Evolutionary conservation across 2,113 vertebrate species (phyloP).

Genomic region (Megalops atlanticus): DNA sequence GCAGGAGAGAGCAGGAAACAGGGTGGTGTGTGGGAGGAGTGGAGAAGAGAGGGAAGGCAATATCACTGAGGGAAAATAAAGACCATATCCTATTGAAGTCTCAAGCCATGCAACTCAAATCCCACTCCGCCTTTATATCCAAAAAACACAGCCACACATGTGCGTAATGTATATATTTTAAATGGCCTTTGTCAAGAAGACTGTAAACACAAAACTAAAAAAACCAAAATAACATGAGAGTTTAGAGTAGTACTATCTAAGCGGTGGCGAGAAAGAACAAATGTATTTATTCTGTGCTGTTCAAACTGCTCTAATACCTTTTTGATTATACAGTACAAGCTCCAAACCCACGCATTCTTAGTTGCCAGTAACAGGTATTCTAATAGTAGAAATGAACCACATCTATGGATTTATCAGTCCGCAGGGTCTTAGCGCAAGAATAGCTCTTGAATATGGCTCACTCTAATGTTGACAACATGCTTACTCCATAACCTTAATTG

Average conservation of each 20-base stretch:
- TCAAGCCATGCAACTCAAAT: conserved; percentile 20
- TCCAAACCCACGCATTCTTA: conserved; percentile 1
- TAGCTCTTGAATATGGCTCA: not conserved
- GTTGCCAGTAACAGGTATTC: not conserved
- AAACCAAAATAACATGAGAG: not conserved
- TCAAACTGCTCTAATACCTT: conserved; percentile 7
- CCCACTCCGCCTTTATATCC: not conserved
- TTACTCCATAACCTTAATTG: not conserved
- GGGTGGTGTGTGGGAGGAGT: not conserved
- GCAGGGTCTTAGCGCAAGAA: not conserved
- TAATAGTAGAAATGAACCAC: not conserved
- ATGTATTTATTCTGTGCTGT: conserved; percentile 22
- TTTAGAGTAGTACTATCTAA: not conserved
- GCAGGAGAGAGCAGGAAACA: not conserved
- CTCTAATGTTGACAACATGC: not conserved
- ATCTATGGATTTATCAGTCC: not conserved
- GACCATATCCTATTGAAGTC: conserved; percentile 4
- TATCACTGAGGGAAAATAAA: not conserved
- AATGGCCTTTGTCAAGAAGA: conserved; percentile 39
- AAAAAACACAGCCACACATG: conserved; percentile 12
- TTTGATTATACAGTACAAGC: conserved; percentile 12
- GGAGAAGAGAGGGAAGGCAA: not conserved
- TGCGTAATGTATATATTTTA: conserved; percentile 33
- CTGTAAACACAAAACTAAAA: conserved; percentile 9
- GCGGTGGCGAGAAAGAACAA: not conserved